Evolutionary conservation across 2,113 vertebrate species (phyloP), one percentile per base, ranked within the genome.

Genomic region (Spea multiplicata): DNA sequence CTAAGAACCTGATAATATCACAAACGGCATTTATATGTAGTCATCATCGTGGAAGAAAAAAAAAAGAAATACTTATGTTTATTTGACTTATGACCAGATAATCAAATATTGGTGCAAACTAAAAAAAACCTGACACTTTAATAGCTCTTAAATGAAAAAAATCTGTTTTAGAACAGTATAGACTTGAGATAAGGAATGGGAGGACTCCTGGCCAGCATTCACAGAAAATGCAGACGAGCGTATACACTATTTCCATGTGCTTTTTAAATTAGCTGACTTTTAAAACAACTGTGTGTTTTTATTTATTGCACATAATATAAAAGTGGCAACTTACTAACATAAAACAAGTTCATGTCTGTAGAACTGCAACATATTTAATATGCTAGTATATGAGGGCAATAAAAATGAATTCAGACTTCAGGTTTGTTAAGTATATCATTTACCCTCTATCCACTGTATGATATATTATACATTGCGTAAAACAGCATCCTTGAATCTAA

Each of bases 1-100:
- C 30, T 30, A 30, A 30, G 30, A 30, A 30, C 30, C 30, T 30
- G 30, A 30, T n/a, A n/a, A n/a, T 52, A 52, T 7, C 9, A 7
- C 50, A 52, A 52, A 52, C 50, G 9, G 6, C 50, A 52, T 52
- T 52, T 52, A 52, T 10, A 52, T 52, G 6, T 52, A 52, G 50
- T 52, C 9, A 7, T 7, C 50, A 52, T 52, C 9, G 50, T 10
- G 9, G 9, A 10, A n/a, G n/a, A n/a, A n/a, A n/a, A 10, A 52
- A 52, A 52, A 52, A 52, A 52, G 50, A 7, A 52, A 6, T 30
- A 30, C 30, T 30, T 30, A 44, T 55, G 69, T 66, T 72, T 64
- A 64, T 50, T 78, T 78, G 76, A 78, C 48, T 78, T 78, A 66
- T 61, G 59, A 72, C 76, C 61, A 78, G 59, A 78, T 78, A 79